Conservation (phyloP, 1,140 invertebrate species). For the Agraylea sexmaculata region DNA sequence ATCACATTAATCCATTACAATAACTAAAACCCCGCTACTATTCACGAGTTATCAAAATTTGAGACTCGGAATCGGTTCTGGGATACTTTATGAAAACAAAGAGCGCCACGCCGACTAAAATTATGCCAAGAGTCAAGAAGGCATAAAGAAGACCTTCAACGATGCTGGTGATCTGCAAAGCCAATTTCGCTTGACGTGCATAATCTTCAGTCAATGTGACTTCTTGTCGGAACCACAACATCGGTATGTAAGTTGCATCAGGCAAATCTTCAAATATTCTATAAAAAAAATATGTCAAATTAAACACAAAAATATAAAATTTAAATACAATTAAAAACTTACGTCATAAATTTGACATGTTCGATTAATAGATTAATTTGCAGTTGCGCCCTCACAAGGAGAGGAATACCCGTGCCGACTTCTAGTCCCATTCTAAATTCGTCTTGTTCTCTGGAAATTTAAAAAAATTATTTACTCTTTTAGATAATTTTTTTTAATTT, state of each 20-base stretch:
- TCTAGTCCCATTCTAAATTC: constrained; percentile 31
- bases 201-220: constrained; percentile 46
- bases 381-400: constrained; percentile 51
- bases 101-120: constrained; percentile 7
- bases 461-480: constrained; percentile 7
- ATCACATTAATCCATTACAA: too few species aligned
- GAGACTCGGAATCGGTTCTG: constrained; percentile 9
- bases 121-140: constrained; percentile 24
- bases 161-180: constrained; percentile 26
- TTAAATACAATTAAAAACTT: constrained; percentile 17
- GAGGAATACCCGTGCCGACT: constrained; percentile 47
- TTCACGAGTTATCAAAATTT: constrained; percentile 4
- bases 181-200: constrained; percentile 42
- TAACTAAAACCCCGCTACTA: too few species aligned
- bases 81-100: constrained; percentile 4
- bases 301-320: neutral
- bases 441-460: constrained; percentile 22
- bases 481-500: constrained; percentile 6
- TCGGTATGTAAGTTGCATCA: constrained; percentile 44
- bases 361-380: constrained; percentile 63
- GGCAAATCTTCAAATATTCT: constrained; percentile 33
- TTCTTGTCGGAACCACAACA: constrained; percentile 64
- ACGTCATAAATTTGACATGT: constrained; percentile 40
- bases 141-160: constrained; percentile 27
- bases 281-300: constrained; percentile 11